These are phyloP conservation scores for Schizaphis graminum DNA, from an alignment of 2,888 invertebrate species.

Conservation along the genomic window DNA sequence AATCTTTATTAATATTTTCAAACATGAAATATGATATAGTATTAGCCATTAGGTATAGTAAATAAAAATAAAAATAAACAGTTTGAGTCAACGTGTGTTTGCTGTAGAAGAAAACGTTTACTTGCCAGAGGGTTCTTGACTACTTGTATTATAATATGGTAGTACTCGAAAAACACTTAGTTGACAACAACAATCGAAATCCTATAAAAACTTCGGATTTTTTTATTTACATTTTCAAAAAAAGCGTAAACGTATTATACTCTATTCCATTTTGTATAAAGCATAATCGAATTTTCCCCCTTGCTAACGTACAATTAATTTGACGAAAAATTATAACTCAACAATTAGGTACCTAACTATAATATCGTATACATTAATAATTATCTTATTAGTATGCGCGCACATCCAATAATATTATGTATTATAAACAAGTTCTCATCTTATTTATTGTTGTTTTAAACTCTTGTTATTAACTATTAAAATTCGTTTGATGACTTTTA, in stretches of 20 bases:
- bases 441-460: neutral
- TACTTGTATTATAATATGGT: neutral
- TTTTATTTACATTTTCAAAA: constrained; percentile 19
- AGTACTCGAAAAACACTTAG: constrained; percentile 23
- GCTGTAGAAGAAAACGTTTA: neutral
- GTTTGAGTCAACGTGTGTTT: neutral
- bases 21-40: neutral
- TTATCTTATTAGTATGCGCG: neutral
- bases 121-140: neutral
- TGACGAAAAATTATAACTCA: neutral
- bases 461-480: neutral
- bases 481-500: constrained; percentile 1
- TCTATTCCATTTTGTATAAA: neutral
- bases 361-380: neutral
- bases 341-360: neutral
- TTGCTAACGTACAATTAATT: neutral
- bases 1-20: neutral
- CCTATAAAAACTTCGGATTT: neutral
- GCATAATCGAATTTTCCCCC: neutral
- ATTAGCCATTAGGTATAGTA: neutral
- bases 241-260: neutral
- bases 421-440: neutral
- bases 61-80: neutral
- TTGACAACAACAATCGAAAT: constrained; percentile 27
- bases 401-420: neutral